Evolutionary conservation across 2,888 invertebrate genomes (phyloP).

Genomic region (Phytoseiulus persimilis): DNA sequence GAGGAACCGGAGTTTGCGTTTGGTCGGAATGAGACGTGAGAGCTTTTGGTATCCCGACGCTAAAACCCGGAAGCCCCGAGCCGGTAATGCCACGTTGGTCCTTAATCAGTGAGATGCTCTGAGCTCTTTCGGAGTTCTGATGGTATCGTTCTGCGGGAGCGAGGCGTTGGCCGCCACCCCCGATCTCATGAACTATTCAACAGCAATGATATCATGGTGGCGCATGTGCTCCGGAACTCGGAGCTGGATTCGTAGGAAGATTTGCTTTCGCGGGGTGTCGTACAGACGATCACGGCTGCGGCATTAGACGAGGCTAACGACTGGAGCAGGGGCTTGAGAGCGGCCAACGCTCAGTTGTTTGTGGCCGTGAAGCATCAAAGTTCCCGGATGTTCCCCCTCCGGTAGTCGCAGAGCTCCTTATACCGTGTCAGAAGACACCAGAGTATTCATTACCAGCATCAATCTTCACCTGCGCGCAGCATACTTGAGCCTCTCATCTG

Average conservation of each 20-base stretch:
- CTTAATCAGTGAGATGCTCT: background rate
- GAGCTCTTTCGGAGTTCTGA: background rate
- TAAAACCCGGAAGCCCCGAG: background rate
- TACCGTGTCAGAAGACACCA: background rate
- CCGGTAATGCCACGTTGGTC: background rate
- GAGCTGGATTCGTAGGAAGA: background rate
- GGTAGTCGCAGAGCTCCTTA: background rate
- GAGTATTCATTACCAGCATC: background rate
- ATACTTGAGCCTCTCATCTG: background rate
- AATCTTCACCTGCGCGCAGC: background rate
- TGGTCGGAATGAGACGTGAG: background rate
- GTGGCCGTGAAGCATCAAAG: background rate
- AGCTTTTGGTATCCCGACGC: background rate
- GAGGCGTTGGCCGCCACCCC: background rate
- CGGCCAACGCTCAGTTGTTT: too few relatives aligned
- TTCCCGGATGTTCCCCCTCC: background rate
- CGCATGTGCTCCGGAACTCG: background rate
- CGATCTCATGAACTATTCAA: background rate
- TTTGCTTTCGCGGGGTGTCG: too few relatives aligned
- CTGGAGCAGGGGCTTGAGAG: too few relatives aligned
- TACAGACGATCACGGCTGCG: too few relatives aligned
- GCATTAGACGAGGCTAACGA: too few relatives aligned
- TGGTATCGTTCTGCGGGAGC: background rate
- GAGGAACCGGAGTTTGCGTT: background rate
- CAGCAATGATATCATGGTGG: background rate